Percentiles rank a stretch among this genome's conserved stretches.
Evolutionary conservation across 2,888 invertebrate species (phyloP).

Genomic region (Galerucella nymphaeae): DNA sequence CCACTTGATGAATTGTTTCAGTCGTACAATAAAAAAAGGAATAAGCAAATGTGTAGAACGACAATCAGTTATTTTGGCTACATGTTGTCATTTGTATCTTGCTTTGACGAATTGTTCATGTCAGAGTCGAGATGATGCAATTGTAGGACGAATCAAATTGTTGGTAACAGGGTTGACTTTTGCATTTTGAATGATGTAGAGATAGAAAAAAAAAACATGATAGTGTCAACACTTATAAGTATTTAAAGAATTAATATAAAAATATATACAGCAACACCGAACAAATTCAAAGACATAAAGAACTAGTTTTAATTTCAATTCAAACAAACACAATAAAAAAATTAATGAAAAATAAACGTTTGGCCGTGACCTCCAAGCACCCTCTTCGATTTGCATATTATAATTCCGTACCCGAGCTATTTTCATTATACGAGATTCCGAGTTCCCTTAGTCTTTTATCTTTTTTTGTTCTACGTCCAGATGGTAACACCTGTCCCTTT

Average conservation of each 20-base stretch:
- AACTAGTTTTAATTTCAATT: constrained; percentile 3
- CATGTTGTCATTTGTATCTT: background rate
- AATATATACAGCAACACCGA: background rate
- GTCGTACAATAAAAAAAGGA: background rate
- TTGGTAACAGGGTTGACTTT: no score
- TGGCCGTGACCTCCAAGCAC: constrained; percentile 18
- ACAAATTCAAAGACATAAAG: background rate
- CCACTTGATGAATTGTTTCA: constrained; percentile 12
- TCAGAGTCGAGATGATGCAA: background rate
- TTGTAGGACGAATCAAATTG: no score
- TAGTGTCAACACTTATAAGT: no score
- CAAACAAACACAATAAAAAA: background rate
- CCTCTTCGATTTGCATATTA: constrained; percentile 20
- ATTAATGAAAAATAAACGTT: background rate
- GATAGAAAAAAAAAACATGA: no score
- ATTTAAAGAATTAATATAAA: no score
- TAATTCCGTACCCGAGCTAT: constrained; percentile 8
- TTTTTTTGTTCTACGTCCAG: background rate
- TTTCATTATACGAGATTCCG: constrained; percentile 11
- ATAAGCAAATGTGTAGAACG: constrained; percentile 8
- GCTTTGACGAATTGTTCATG: background rate
- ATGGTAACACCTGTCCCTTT: constrained; percentile 20
- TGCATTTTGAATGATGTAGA: no score
- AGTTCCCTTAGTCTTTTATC: constrained; percentile 19
- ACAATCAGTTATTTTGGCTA: background rate